phyloP scores from a whole-genome alignment of 2,797 vertebrate genomes.

The Pangasius sanitwongsei region DNA sequence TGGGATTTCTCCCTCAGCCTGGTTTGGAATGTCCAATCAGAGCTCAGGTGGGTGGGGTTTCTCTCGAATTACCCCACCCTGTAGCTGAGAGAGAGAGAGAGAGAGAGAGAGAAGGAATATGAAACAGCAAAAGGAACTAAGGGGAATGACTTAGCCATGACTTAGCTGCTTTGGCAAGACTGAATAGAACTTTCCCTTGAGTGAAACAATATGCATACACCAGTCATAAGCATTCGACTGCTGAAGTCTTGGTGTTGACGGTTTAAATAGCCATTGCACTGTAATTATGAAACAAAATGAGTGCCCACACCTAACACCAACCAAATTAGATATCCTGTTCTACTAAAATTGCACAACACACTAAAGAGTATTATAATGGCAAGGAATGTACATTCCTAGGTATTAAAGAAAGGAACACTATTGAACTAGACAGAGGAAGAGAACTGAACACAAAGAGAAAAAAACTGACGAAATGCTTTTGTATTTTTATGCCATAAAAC shows the following conservation, averaged over 20 bases:
- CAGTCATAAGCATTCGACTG: not conserved
- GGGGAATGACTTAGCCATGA: slow-evolving; percentile 26
- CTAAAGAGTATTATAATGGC: slow-evolving; percentile 24
- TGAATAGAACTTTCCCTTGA: not conserved
- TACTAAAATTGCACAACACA: not conserved
- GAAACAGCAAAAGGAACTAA: slow-evolving; percentile 37
- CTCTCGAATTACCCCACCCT: slow-evolving; percentile 63
- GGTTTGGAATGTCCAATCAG: slow-evolving; percentile 72
- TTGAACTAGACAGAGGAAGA: not conserved
- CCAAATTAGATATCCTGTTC: not conserved
- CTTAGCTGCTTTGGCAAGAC: slow-evolving; percentile 29
- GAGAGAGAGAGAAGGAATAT: slow-evolving; percentile 11
- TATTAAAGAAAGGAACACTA: not conserved
- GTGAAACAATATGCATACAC: slow-evolving; percentile 26
- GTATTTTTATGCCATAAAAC: slow-evolving; percentile 45
- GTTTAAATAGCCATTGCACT: slow-evolving; percentile 2
- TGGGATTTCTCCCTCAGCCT: slow-evolving; percentile 63
- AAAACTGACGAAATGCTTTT: slow-evolving; percentile 40
- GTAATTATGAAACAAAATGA: slow-evolving; percentile 14
- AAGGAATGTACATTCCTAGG: not conserved
- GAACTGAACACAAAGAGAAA: not conserved
- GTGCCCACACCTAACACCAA: not conserved
- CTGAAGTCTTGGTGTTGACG: not conserved
- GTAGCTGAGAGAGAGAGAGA: slow-evolving; percentile 36
- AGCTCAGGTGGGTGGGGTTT: slow-evolving; percentile 66